phyloP scores from a whole-genome alignment of 2,113 vertebrate species.

The Thomomys bottae region DNA sequence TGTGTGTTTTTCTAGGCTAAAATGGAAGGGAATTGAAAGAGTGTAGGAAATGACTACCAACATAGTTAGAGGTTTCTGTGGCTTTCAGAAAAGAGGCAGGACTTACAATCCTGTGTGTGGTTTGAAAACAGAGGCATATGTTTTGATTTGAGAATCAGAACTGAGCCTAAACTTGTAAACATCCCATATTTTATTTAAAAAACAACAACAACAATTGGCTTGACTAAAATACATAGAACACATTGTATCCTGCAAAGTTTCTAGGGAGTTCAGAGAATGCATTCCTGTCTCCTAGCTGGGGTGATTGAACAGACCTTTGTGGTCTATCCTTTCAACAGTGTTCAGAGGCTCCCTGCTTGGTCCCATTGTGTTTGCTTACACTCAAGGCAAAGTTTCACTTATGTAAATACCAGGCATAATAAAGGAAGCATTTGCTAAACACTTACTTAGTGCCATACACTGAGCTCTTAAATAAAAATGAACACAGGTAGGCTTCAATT shows the following conservation, averaged over 20 bases:
- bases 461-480: not conserved
- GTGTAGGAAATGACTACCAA: slow-evolving; percentile 53
- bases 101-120: slow-evolving; percentile 53
- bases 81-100: slow-evolving; percentile 58
- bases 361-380: no score
- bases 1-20: slow-evolving; percentile 61
- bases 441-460: not conserved
- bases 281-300: not conserved
- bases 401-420: not conserved
- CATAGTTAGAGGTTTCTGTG: slow-evolving; percentile 57
- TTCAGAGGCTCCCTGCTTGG: no score
- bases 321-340: not conserved
- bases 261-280: slow-evolving; percentile 5
- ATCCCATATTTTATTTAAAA: slow-evolving; percentile 42
- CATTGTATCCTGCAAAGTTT: slow-evolving; percentile 51
- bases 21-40: slow-evolving; percentile 62
- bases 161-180: slow-evolving; percentile 67
- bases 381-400: no score
- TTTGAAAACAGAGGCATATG: slow-evolving; percentile 68
- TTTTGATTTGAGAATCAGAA: slow-evolving; percentile 74
- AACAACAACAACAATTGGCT: no score
- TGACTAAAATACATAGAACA: slow-evolving; percentile 50
- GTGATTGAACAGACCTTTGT: not conserved
- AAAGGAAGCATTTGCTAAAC: not conserved
- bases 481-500: not conserved